Base-by-base conservation (phyloP, 2,797 vertebrate species). In the Alca torda region DNA sequence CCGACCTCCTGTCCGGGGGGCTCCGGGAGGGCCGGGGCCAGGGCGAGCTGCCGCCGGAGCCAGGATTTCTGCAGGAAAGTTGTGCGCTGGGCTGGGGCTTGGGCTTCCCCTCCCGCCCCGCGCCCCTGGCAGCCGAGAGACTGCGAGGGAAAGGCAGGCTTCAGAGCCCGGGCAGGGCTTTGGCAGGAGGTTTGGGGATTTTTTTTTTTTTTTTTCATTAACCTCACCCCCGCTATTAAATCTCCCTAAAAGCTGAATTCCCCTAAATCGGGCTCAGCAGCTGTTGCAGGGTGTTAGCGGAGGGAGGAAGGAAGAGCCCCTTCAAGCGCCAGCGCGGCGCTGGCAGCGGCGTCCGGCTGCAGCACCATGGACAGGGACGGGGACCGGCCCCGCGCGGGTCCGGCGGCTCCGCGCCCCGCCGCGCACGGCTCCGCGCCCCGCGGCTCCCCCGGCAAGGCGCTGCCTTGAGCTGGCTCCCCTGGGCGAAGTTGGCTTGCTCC, bases 281-380 rank as follows among this genome's bases (percentile, higher is more conserved):
- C 84, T 74, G 75, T 28, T 11, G 64, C 80, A 6, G 82, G 81
- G 63, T n/a, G 39, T 46, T 53, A 24, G 26, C 1, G 61, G 31
- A 20, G 60, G 13, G 20, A 39, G 43, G 17, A 10, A 10, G 35
- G 14, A 19, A 28, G 14, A 8, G 9, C 28, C 50, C 23, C 4
- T 5, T 35, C 17, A 7, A 5, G 72, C 16, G 6, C 24, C 7
- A 9, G 45, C 48, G 8, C 5, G 16, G 65, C 28, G 33, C 37
- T 9, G 37, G 35, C 61, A 1, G 46, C 18, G 14, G 11, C 2
- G 16, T 18, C 37, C 39, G 20, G 20, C 51, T 70, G 48, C 91
- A 95, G 94, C 5, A 89, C 96, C 96, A 53, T 26, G 94, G 93
- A 93, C 91, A 35, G 90, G 45, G n/a, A 93, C 91, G 33, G 88